A percentile compares a stretch with the other conserved stretches of the same genome.
Conservation (phyloP, 2,797 vertebrate genomes). For the Enteromius thamalakanensis region DNA sequence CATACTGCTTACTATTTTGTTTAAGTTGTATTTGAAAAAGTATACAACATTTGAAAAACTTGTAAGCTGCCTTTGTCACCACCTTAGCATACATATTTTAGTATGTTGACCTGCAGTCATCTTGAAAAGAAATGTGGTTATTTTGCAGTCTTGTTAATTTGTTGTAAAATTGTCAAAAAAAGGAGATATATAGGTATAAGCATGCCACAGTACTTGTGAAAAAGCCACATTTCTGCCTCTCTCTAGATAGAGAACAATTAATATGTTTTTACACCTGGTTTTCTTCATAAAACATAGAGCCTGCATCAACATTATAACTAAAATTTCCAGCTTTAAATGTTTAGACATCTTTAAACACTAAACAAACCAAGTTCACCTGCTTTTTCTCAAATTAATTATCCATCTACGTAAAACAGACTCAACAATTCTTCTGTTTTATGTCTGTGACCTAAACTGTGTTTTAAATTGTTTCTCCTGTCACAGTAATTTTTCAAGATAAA, state of each 20-base stretch:
- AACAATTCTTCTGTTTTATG: conserved; percentile 12
- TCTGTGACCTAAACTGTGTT: conserved; percentile 20
- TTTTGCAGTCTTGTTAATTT: neutral
- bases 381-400: conserved; percentile 3
- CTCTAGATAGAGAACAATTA: neutral
- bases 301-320: neutral
- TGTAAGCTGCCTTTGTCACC: neutral
- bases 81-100: neutral
- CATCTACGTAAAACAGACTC: neutral
- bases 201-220: neutral
- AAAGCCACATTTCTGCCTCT: neutral
- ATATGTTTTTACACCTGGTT: conserved; percentile 2
- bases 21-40: neutral
- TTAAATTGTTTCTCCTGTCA: conserved; percentile 10
- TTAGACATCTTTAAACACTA: neutral
- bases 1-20: neutral
- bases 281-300: neutral
- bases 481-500: conserved; percentile 5
- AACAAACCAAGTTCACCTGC: conserved; percentile 1
- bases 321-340: conserved; percentile 9
- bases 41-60: neutral
- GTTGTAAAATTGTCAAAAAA: neutral
- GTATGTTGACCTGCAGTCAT: neutral
- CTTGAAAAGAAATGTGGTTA: neutral
- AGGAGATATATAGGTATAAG: neutral